Evolutionary conservation across 1,140 invertebrate genomes (phyloP).

Genomic region (Cydia pomonella): DNA sequence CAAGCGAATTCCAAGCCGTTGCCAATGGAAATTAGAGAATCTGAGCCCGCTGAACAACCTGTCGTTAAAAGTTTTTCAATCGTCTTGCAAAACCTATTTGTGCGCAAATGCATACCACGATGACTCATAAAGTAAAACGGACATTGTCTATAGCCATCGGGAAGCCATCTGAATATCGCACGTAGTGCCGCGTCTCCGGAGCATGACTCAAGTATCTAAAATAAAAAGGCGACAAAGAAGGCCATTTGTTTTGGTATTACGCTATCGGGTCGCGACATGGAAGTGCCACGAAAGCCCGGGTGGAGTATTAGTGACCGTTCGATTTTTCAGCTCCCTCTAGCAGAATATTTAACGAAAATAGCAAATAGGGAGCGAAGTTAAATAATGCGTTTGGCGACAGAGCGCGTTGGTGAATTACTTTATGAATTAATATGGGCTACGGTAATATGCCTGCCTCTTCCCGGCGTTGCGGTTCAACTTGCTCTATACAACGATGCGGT

Average conservation of each 20-base stretch:
- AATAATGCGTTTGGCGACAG: constrained; percentile 43
- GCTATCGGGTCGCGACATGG: constrained; percentile 61
- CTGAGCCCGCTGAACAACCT: constrained; percentile 42
- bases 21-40: constrained; percentile 50
- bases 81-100: constrained; percentile 36
- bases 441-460: constrained; percentile 32
- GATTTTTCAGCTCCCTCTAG: constrained; percentile 60
- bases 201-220: constrained; percentile 67
- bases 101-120: constrained; percentile 48
- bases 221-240: constrained; percentile 68
- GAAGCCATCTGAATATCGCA: constrained; percentile 43
- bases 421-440: constrained; percentile 16
- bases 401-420: neutral
- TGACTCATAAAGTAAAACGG: constrained; percentile 33
- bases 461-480: constrained; percentile 37
- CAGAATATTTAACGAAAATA: constrained; percentile 52
- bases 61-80: constrained; percentile 33
- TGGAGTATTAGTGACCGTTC: constrained; percentile 51
- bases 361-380: constrained; percentile 53
- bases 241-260: constrained; percentile 77
- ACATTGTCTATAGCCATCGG: constrained; percentile 11
- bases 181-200: constrained; percentile 46
- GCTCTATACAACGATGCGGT: constrained; percentile 62
- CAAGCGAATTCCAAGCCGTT: constrained; percentile 49
- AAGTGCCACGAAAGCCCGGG: constrained; percentile 31